These are phyloP conservation scores for Arnoldichthys spilopterus DNA, from an alignment of 2,797 vertebrate species.

Conservation along the genomic window DNA sequence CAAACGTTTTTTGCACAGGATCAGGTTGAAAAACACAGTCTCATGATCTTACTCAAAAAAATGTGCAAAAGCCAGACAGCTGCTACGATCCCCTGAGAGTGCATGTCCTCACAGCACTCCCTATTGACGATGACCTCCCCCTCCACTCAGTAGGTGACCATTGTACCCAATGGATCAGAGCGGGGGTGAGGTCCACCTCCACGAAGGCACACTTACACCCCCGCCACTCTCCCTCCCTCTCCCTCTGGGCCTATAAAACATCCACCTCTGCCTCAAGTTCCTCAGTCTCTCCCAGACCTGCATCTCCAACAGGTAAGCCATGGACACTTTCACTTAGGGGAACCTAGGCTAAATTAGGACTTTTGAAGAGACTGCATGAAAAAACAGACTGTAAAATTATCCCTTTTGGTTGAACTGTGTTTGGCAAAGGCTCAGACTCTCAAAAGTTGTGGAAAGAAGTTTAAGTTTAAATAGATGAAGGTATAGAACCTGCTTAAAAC, in stretches of 20 bases:
- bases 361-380: neutral
- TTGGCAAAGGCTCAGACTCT: neutral
- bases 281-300: conserved; percentile 72
- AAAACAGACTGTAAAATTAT: neutral
- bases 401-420: neutral
- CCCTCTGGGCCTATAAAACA: conserved; percentile 67
- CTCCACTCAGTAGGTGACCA: conserved; percentile 50
- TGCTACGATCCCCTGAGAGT: neutral
- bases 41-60: neutral
- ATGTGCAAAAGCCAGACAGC: neutral
- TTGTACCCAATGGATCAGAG: conserved; percentile 53
- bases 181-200: conserved; percentile 63
- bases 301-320: conserved; percentile 79
- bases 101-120: conserved; percentile 18
- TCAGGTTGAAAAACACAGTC: too few relatives aligned
- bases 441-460: neutral
- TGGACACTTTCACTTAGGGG: neutral
- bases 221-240: conserved; percentile 39
- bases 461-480: too few relatives aligned
- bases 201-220: conserved; percentile 42
- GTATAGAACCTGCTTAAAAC: too few relatives aligned
- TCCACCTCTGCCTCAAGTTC: conserved; percentile 44
- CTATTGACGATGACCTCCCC: conserved; percentile 19
- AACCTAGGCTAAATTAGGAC: neutral
- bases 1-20: too few relatives aligned